phyloP scores from a whole-genome alignment of 2,113 vertebrate genomes.

The Thunnus thynnus region DNA sequence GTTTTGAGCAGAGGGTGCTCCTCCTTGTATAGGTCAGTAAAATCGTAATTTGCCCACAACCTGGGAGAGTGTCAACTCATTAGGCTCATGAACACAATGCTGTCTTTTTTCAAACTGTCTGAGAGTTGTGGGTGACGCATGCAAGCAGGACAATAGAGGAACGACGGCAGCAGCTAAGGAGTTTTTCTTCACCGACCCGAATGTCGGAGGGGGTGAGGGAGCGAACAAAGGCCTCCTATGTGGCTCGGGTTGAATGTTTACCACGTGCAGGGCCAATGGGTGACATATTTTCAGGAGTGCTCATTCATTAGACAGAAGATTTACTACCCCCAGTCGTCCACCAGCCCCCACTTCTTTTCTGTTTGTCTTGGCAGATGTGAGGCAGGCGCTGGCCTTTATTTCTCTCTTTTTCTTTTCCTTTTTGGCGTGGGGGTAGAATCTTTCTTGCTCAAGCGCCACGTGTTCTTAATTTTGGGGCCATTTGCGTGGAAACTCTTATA shows the following conservation, averaged over 20 bases:
- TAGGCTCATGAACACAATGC: conserved; percentile 2
- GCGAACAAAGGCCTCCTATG: conserved; percentile 77
- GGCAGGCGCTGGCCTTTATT: conserved; percentile 71
- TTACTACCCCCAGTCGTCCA: conserved; percentile 74
- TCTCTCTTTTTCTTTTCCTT: conserved; percentile 43
- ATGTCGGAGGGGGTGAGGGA: conserved; percentile 9
- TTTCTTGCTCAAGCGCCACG: conserved; percentile 66
- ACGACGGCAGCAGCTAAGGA: conserved; percentile 34
- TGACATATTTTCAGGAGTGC: conserved; percentile 81
- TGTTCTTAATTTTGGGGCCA: conserved; percentile 80
- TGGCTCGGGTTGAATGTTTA: conserved; percentile 70
- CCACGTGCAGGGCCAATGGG: conserved; percentile 76
- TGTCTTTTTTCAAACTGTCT: conserved; percentile 10
- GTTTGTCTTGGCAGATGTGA: conserved; percentile 87
- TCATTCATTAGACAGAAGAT: conserved; percentile 83
- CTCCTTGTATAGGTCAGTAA: conserved; percentile 3
- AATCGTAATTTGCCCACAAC: conserved; percentile 12
- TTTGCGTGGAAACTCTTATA: conserved; percentile 81
- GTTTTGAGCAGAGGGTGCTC: neutral
- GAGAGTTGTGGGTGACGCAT: conserved; percentile 27
- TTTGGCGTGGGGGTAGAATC: conserved; percentile 65
- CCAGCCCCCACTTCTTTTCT: conserved; percentile 64
- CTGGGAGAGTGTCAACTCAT: conserved; percentile 15
- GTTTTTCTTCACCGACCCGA: conserved; percentile 18
- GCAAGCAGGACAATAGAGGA: conserved; percentile 55